These are phyloP conservation scores for Bufotes viridis DNA, from an alignment of 2,797 vertebrate species.

Conservation along the genomic window DNA sequence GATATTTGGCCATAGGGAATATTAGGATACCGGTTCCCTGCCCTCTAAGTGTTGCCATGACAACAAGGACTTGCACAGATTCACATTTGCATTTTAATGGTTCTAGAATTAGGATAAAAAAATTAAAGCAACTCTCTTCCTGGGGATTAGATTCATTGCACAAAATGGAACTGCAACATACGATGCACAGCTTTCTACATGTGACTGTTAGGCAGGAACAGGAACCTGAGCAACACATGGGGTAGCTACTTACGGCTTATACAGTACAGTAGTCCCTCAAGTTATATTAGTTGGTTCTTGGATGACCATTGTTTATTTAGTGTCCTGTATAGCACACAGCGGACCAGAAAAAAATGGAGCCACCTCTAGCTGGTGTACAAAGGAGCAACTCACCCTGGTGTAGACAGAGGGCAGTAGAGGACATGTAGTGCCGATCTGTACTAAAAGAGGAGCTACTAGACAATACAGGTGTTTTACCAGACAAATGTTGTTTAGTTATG, in stretches of 20 bases:
- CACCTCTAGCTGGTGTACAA: too few species aligned
- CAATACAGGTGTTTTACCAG: too few species aligned
- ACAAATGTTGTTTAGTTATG: too few species aligned
- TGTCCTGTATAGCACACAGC: too few species aligned
- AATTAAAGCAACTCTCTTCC: constrained; percentile 68
- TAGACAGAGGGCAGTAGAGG: too few species aligned
- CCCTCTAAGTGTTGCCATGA: constrained; percentile 70
- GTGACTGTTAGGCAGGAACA: neutral
- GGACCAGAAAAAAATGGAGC: too few species aligned
- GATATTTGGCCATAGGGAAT: constrained; percentile 51
- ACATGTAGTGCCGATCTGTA: too few species aligned
- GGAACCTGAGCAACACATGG: neutral
- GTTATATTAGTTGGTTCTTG: too few species aligned
- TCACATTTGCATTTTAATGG: constrained; percentile 79
- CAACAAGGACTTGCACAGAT: constrained; percentile 67
- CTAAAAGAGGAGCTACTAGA: too few species aligned
- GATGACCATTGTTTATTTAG: too few species aligned
- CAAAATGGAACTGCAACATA: neutral
- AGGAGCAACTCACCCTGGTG: too few species aligned
- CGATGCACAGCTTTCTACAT: neutral
- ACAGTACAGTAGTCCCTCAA: too few species aligned
- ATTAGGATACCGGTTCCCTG: constrained; percentile 35
- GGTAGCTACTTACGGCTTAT: neutral
- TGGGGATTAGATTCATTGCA: constrained; percentile 46
- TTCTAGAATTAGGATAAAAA: constrained; percentile 75